Base-by-base conservation (phyloP, 2,888 invertebrate species). In the Bruchidius siliquastri region DNA sequence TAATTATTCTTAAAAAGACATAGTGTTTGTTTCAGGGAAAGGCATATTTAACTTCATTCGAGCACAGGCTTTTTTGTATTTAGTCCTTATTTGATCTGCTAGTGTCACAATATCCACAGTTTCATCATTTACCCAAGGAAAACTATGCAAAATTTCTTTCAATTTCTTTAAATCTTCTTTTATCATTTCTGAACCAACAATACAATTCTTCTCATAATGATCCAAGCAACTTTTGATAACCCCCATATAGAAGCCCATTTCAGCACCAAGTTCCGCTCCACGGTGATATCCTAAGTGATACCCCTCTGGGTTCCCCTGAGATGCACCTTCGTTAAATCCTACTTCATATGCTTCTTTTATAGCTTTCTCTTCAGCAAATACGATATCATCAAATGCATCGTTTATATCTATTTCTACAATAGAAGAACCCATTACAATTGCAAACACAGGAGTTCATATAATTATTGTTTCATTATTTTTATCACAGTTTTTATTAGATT, bases 271-370 rank as follows among this genome's bases (percentile, higher is more conserved):
- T 83, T 93, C 91, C 72, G 92, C 90, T 13, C 94, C 95, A 85
- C 92, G 90, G 77, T 94, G 93, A 83, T 93, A 94, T 0, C 96
- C 96, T 76, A 92, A 86, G 84, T 93, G 93, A 83, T 89, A 93
- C 0, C 91, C 93, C 83, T 92, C 91, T 21, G 90, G 83, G 80
- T 90, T 92, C 2, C 92, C 93, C 80, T 91, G 89, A 49, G 86
- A 84, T 71, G 85, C 85, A 0, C 94, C 94, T 79, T 88, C 88
- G 74, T 87, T 83, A 76, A 88, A 91, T 4, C 95, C 96, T 86
- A 94, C 91, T 72, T 90, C 84, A 84, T 92, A 94, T 74, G 92
- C 91, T 79, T 88, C 81, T 74, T 90, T 86, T 68, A 90, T 89
- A 72, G 91, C 86, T 73, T 87, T 88, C 76, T 95, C 92, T 86